These are phyloP conservation scores for Octodon degus DNA, from an alignment of 2,113 vertebrate genomes.

Conservation along the genomic window DNA sequence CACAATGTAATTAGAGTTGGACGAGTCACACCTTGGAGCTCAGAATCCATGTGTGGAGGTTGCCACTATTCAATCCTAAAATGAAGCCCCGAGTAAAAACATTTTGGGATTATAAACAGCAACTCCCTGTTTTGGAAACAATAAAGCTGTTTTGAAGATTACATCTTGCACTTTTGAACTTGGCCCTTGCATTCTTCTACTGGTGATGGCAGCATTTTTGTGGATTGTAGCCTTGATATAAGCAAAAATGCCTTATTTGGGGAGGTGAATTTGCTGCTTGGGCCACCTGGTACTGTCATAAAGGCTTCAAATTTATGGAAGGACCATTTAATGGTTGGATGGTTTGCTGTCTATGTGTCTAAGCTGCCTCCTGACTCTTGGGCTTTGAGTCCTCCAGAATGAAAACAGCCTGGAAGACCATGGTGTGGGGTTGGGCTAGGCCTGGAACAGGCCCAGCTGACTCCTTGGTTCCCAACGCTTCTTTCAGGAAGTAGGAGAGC, in stretches of 20 bases:
- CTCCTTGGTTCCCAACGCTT: neutral
- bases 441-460: neutral
- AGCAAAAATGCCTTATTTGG: neutral
- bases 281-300: neutral
- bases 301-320: neutral
- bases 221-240: neutral
- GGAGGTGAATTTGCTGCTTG: neutral
- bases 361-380: neutral
- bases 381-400: constrained; percentile 6
- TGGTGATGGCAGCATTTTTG: neutral
- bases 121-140: constrained; percentile 66
- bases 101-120: constrained; percentile 24
- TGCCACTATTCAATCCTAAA: neutral
- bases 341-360: neutral
- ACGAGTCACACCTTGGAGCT: constrained; percentile 13
- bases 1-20: neutral
- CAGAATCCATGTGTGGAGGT: neutral
- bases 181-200: neutral
- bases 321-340: neutral
- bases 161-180: constrained; percentile 57
- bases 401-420: neutral
- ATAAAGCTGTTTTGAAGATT: constrained; percentile 68
- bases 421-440: neutral
- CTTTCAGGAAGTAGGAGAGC: neutral
- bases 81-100: constrained; percentile 35